Evolutionary conservation across 2,888 invertebrate genomes (phyloP), one percentile per base, ranked within the genome.

Genomic region (Clitarchus hookeri): DNA sequence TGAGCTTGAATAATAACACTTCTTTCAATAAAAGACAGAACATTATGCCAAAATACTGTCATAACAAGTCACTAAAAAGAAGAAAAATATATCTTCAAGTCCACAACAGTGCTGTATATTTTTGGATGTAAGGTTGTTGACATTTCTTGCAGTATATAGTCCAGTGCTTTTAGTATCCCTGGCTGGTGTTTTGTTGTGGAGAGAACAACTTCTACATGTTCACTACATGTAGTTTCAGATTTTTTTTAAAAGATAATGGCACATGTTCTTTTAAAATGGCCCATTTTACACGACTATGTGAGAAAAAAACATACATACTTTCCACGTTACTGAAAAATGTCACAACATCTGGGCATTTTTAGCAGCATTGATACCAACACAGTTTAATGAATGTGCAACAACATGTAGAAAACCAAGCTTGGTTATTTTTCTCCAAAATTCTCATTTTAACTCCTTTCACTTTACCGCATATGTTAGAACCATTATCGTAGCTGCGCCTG

Each of bases 41-140:
- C 4, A 6, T 48, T 48, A 16, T 16, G 16, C 16, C 48, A 48
- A 48, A 48, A 16, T 48, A 48, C 48, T 48, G 48, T 8, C 48
- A 48, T 48, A 48, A 48, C 48, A 48, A 9, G 48, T 48, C 12
- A 6, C 12, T 48, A 6, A 48, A 48, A 48, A 48, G 48, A 48
- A 48, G 6, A 48, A 48, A 48, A 48, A 48, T 48, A 48, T 48
- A 9, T 48, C 48, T 48, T 48, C 8, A 78, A 78, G 78, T 23
- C 78, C 13, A 78, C 19, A 78, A 78, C 78, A 78, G 78, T 78
- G 78, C 78, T 78, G 78, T 78, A 48, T 26, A 8, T 78, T 78
- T 78, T 78, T 78, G 13, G 78, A 16, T 78, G n/a, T 8, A 19
- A 79, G 0, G 23, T n/a, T 79, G 79, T 79, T 79, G 79, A 79